Percentiles rank a stretch among this genome's conserved stretches.
These are phyloP conservation scores for Drosophila ercepeae DNA, from an alignment of 1,140 invertebrate genomes.

Conservation along the genomic window DNA sequence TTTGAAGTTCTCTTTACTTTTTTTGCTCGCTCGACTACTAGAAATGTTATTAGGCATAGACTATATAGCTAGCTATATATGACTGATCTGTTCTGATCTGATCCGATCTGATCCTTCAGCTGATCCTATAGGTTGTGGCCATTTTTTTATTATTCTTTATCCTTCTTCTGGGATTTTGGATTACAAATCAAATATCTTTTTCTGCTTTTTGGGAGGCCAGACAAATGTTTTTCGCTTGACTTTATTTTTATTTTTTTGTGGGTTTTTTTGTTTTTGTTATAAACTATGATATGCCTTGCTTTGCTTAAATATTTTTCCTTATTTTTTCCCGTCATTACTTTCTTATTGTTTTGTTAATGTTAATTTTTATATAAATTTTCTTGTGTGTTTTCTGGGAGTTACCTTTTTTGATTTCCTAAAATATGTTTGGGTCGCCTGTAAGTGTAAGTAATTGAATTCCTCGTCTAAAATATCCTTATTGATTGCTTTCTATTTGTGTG, in stretches of 20 bases:
- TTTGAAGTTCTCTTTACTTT: conserved; percentile 80
- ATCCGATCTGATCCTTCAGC: conserved; percentile 39
- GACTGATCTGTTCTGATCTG: too few species aligned
- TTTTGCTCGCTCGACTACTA: conserved; percentile 26
- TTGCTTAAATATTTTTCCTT: conserved; percentile 77
- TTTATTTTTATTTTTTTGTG: conserved; percentile 20
- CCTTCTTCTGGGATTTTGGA: conserved; percentile 12
- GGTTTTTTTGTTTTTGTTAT: conserved; percentile 55
- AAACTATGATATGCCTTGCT: conserved; percentile 81
- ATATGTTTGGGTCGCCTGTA: conserved; percentile 52
- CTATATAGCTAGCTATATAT: conserved; percentile 67
- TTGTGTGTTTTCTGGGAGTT: neutral
- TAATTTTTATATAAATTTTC: conserved; percentile 46
- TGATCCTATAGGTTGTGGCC: conserved; percentile 32
- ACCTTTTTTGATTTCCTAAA: conserved; percentile 61
- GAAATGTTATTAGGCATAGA: conserved; percentile 53
- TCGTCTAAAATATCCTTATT: conserved; percentile 65
- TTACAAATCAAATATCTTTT: conserved; percentile 17
- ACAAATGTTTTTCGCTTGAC: conserved; percentile 13
- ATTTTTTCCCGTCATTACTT: conserved; percentile 28
- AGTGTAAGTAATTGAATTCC: conserved; percentile 39
- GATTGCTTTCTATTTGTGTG: conserved; percentile 42
- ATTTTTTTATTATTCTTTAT: conserved; percentile 18
- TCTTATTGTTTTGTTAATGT: conserved; percentile 28
- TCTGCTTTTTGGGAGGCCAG: conserved; percentile 6